Percentiles rank a stretch among this genome's conserved stretches.
phyloP scores from a whole-genome alignment of 2,113 vertebrate genomes.

The Xiphorhynchus elegans region DNA sequence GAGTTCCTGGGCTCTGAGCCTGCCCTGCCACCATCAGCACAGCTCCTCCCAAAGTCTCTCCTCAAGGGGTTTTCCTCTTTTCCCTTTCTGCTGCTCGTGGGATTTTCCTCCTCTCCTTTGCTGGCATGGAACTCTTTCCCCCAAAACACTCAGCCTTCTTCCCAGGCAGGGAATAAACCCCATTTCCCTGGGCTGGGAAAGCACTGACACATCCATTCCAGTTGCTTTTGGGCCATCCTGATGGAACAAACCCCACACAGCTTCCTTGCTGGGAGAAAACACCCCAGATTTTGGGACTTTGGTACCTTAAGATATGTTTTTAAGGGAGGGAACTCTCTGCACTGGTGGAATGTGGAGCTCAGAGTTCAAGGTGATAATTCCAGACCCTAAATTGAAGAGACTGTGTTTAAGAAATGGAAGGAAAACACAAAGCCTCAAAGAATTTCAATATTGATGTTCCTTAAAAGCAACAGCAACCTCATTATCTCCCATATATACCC shows the following conservation, averaged over 20 bases:
- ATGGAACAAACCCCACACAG: background rate
- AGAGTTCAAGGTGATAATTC: background rate
- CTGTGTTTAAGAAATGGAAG: background rate
- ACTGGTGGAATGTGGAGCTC: background rate
- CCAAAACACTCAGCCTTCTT: background rate
- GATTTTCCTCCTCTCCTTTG: background rate
- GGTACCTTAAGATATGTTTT: background rate
- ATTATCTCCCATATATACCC: background rate
- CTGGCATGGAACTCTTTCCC: background rate
- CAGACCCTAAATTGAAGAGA: background rate
- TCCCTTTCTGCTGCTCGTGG: rapidly evolving
- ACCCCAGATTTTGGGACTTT: rapidly evolving
- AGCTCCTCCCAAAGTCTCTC: background rate
- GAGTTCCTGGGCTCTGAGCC: background rate
- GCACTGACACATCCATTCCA: rapidly evolving
- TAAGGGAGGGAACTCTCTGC: background rate
- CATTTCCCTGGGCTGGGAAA: background rate
- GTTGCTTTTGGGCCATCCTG: background rate
- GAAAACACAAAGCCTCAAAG: background rate
- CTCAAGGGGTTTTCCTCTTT: background rate
- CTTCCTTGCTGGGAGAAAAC: background rate
- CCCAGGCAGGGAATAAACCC: background rate
- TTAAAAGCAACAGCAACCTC: background rate
- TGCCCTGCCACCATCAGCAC: background rate
- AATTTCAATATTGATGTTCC: background rate